Evolutionary conservation across 2,797 vertebrate genomes (phyloP), one percentile per base, ranked within the genome.

Genomic region (Amphiprion clarkii): DNA sequence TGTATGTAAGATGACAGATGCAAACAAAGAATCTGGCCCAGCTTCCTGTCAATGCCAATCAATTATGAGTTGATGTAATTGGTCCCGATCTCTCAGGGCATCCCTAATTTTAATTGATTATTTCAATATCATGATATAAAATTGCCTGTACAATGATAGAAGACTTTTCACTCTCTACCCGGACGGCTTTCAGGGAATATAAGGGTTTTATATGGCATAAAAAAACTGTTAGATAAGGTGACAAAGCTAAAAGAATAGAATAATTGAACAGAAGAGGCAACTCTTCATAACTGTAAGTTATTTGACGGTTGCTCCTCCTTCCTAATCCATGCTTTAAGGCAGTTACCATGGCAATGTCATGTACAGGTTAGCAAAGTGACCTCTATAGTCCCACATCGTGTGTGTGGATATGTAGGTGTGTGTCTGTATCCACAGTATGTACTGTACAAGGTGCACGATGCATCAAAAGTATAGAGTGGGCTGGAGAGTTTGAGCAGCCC

Each of bases 311-410:
- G 21, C 1, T 57, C 10, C 63, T 48, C 25, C 14, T 64, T 29
- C 12, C 49, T 39, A 6, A 9, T 23, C 19, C 42, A 21, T 51
- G 9, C n/a, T 19, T n/a, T 29, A 23, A 82, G 40, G 11, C 67
- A 48, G 70, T 70, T 67, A 71, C 52, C 64, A 81, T 74, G 71
- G 70, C 42, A 71, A 71, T 71, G 49, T 61, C 53, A 56, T n/a
- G 52, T 49, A 46, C 21, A 27, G 6, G 23, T 27, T 0, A 14
- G 23, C 36, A 72, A 21, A 55, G 46, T 71, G 29, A 69, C 75
- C 63, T 74, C 25, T 25, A 27, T 33, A 72, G 57, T 46, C 52
- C 33, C 54, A 25, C 33, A 55, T 4, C 21, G 36, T 39, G 57
- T 53, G 33, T 44, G 21, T 60, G 11, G 31, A 33, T 58, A 7